phyloP scores from a whole-genome alignment of 2,113 vertebrate species.

The Loxodonta africana region DNA sequence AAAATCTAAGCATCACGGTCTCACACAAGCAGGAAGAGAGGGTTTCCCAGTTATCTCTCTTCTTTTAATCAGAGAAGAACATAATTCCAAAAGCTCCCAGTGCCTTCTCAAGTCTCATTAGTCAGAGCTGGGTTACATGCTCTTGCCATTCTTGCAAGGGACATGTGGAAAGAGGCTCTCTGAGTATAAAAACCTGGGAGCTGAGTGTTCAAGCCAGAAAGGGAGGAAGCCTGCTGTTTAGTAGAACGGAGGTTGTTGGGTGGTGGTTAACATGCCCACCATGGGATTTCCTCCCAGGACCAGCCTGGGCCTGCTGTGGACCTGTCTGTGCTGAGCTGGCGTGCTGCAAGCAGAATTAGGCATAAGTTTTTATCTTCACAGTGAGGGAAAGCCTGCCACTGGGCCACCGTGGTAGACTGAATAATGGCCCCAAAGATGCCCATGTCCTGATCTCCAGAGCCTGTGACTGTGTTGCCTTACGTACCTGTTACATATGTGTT shows the following conservation, averaged over 20 bases:
- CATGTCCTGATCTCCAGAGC: not conserved
- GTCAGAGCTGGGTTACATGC: not conserved
- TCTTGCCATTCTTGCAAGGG: not conserved
- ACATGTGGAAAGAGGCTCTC: not conserved
- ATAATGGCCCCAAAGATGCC: not conserved
- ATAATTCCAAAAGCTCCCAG: not conserved
- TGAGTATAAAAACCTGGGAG: not conserved
- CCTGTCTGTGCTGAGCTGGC: not conserved
- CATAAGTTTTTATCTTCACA: not conserved
- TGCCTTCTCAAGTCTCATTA: not conserved
- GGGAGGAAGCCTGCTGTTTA: not conserved
- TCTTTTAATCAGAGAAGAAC: not conserved
- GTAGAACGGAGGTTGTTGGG: not conserved
- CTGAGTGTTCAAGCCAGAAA: not conserved
- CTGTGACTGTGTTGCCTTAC: not conserved
- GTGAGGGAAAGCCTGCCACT: not conserved
- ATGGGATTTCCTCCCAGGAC: not conserved
- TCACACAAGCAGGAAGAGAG: not conserved
- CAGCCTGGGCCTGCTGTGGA: not conserved
- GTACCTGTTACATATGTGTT: no score
- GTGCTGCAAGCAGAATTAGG: not conserved
- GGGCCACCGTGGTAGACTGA: not conserved
- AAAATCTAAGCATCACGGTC: not conserved
- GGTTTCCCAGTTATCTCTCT: not conserved
- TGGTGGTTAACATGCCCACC: not conserved